Evolutionary conservation across 1,140 invertebrate genomes (phyloP).

Genomic region (Diabrotica undecimpunctata): DNA sequence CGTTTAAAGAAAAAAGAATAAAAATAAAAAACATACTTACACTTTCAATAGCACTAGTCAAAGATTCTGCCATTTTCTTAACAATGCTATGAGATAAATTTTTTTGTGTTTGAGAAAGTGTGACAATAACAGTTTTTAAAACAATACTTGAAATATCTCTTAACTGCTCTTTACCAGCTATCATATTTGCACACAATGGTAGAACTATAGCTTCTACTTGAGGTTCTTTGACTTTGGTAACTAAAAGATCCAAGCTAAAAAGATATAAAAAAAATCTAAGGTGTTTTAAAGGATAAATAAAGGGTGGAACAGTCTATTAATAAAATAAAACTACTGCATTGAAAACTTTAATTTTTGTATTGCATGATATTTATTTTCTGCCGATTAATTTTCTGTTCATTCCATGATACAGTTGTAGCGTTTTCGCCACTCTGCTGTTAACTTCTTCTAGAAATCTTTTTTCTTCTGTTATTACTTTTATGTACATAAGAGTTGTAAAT

Average conservation of each 20-base stretch:
- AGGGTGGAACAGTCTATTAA: neutral
- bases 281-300: constrained; percentile 27
- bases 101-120: constrained; percentile 85
- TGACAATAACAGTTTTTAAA: constrained; percentile 94
- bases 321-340: constrained; percentile 12
- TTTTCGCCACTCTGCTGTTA: too few relatives aligned
- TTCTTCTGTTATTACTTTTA: too few relatives aligned
- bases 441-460: too few relatives aligned
- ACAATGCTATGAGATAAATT: constrained; percentile 88
- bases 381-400: too few relatives aligned
- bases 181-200: constrained; percentile 93
- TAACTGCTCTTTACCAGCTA: constrained; percentile 94
- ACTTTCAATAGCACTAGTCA: constrained; percentile 90
- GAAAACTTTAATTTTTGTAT: too few relatives aligned
- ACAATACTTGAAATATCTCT: constrained; percentile 98
- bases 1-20: too few relatives aligned
- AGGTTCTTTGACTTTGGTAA: constrained; percentile 96
- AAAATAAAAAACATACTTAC: constrained; percentile 50
- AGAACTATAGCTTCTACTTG: constrained; percentile 97
- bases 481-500: too few relatives aligned
- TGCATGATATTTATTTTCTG: too few relatives aligned
- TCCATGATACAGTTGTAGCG: too few relatives aligned
- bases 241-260: constrained; percentile 90
- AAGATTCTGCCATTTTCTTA: constrained; percentile 86
- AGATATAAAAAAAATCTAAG: constrained; percentile 45